Base-by-base conservation (phyloP, 2,888 invertebrate genomes). In the Drosophila borealis region DNA sequence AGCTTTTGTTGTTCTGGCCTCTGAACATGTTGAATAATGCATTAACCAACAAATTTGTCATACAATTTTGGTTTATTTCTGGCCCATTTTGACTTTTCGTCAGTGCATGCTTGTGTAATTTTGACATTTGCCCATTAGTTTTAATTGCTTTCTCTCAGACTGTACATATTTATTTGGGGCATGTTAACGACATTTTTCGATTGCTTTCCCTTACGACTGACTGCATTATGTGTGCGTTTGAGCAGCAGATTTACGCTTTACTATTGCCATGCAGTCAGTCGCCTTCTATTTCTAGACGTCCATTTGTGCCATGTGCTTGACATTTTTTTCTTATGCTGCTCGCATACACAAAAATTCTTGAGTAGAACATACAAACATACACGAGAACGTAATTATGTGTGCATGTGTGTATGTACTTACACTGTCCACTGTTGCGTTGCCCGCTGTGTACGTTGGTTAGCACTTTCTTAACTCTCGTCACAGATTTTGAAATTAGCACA, bases 221-320 rank as follows among this genome's bases (percentile, higher is more conserved):
- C 60, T 78, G 78, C 83, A 82, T 82, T 80, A 80, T 21, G 68
- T 66, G 66, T 68, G 65, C 57, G 66, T 56, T 37, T 54, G 21
- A 54, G 29, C 48, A 34, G 11, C 50, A 50, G 48, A 6, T 25
- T 19, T 41, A 19, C 41, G 6, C 2, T 8, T 39, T 39, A 41
- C 46, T 60, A 33, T 50, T 42, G 53, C 50, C 10, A 53, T 74
- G 73, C 74, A 77, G 39, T 74, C 36, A 17, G 17, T 29, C 60
- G 50, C 17, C 45, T 65, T 63, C 79, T 84, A 81, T 79, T 84
- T 81, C 61, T 67, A 77, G 81, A 74, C 68, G 50, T 49, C 63
- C 64, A 72, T 67, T 73, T 73, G 60, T 64, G 62, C 78, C 72
- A 81, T 78, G 82, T 81, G 80, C 77, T 80, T 65, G 55, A 53